phyloP scores from a whole-genome alignment of 1,140 invertebrate species.

The Doryteuthis pealeii region DNA sequence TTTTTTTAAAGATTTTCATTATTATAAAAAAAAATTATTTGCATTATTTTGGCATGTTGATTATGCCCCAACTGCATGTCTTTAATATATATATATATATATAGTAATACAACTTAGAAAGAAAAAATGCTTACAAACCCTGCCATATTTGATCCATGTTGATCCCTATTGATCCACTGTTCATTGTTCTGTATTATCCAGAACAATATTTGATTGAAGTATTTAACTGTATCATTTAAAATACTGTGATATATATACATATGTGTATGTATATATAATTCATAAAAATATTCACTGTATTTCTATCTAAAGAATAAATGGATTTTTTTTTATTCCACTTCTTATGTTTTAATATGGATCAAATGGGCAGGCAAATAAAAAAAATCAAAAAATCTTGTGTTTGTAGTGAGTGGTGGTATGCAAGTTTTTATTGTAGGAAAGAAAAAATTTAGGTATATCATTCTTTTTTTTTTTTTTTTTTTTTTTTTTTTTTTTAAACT shows the following conservation, averaged over 20 bases:
- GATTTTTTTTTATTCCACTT: too few species aligned
- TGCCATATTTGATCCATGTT: slow-evolving; percentile 33
- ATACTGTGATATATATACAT: slow-evolving; percentile 4
- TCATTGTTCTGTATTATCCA: slow-evolving; percentile 12
- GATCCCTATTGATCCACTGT: slow-evolving; percentile 28
- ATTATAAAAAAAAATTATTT: too few species aligned
- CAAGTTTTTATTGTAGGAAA: too few species aligned
- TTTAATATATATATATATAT: not conserved
- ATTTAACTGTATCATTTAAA: slow-evolving; percentile 4
- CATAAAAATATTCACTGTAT: too few species aligned
- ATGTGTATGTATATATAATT: slow-evolving; percentile 2
- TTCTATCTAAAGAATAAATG: too few species aligned
- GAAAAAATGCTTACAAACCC: not conserved
- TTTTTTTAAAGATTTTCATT: too few species aligned
- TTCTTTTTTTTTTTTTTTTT: too few species aligned
- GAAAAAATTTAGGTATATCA: too few species aligned
- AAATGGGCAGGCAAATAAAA: slow-evolving; percentile 1
- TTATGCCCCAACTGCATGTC: not conserved
- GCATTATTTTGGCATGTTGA: not conserved
- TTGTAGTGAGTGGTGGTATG: too few species aligned
- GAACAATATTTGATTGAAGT: not conserved
- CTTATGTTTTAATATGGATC: slow-evolving; percentile 9
- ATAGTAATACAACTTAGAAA: not conserved
- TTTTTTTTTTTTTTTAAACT: not conserved
- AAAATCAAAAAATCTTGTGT: too few species aligned